Percentiles rank a stretch among this genome's conserved stretches.
Evolutionary conservation across 2,113 vertebrate genomes (phyloP).

Genomic region (Zapornia atra): DNA sequence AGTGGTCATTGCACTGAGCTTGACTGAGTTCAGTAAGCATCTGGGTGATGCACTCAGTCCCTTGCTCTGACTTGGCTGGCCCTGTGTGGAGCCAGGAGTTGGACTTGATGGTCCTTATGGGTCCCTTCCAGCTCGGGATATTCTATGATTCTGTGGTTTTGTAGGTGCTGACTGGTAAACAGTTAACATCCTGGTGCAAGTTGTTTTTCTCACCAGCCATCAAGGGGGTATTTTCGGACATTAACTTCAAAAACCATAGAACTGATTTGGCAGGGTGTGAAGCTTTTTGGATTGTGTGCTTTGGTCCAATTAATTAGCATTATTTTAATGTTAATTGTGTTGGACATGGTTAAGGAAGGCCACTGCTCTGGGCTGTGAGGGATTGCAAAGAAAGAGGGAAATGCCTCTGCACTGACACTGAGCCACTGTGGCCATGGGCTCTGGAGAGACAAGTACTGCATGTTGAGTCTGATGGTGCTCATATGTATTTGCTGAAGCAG

Average conservation of each 20-base stretch:
- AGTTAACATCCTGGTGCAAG: neutral
- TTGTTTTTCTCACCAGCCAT: neutral
- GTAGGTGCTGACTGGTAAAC: neutral
- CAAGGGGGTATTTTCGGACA: rapidly evolving
- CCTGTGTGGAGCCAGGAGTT: too few species aligned
- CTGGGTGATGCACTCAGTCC: too few species aligned
- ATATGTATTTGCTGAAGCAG: neutral
- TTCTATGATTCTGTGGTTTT: neutral
- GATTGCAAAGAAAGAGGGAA: neutral
- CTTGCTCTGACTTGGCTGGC: too few species aligned
- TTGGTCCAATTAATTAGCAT: neutral
- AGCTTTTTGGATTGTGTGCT: neutral
- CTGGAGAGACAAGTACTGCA: neutral
- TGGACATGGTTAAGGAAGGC: neutral
- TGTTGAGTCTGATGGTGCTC: neutral
- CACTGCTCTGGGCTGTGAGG: rapidly evolving
- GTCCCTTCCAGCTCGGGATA: too few species aligned
- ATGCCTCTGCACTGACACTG: neutral
- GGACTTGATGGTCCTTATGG: too few species aligned
- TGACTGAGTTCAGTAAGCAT: too few species aligned
- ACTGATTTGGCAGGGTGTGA: neutral
- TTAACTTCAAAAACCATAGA: neutral
- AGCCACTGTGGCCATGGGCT: rapidly evolving
- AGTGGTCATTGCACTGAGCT: too few species aligned
- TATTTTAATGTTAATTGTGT: neutral